phyloP scores from a whole-genome alignment of 2,797 vertebrate species.

The Pempheris klunzingeri region DNA sequence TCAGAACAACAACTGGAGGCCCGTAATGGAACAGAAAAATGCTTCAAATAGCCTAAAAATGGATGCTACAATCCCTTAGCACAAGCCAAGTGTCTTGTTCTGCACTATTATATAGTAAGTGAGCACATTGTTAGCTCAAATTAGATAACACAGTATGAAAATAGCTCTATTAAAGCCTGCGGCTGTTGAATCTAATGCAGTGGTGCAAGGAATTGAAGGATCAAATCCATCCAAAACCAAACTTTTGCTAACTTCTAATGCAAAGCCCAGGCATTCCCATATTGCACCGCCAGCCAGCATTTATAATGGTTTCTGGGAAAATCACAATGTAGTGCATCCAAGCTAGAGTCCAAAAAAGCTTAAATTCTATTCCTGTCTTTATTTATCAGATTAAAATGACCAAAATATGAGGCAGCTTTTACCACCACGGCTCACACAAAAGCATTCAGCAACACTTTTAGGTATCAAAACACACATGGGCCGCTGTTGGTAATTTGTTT shows the following conservation, averaged over 20 bases:
- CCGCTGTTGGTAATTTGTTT: not conserved
- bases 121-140: constrained; percentile 20
- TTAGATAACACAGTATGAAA: constrained; percentile 22
- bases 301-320: constrained; percentile 7
- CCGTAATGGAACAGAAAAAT: constrained; percentile 37
- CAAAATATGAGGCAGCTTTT: not conserved
- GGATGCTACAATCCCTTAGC: constrained; percentile 6
- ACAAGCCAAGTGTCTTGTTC: constrained; percentile 21
- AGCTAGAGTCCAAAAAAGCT: not conserved
- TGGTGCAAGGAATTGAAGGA: not conserved
- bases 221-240: constrained; percentile 17
- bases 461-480: not conserved
- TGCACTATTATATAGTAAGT: not conserved
- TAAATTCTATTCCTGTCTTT: constrained; percentile 12
- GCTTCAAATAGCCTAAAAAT: constrained; percentile 20
- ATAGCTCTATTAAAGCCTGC: constrained; percentile 9
- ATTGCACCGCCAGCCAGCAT: not conserved
- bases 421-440: not conserved
- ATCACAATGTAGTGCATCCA: not conserved
- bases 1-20: constrained; percentile 46
- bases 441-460: not conserved
- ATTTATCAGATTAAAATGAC: constrained; percentile 3
- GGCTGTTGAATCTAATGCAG: constrained; percentile 4
- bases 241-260: constrained; percentile 10
- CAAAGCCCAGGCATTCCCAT: constrained; percentile 2